Base-by-base conservation (phyloP, 2,113 vertebrate genomes). In the Meles meles region DNA sequence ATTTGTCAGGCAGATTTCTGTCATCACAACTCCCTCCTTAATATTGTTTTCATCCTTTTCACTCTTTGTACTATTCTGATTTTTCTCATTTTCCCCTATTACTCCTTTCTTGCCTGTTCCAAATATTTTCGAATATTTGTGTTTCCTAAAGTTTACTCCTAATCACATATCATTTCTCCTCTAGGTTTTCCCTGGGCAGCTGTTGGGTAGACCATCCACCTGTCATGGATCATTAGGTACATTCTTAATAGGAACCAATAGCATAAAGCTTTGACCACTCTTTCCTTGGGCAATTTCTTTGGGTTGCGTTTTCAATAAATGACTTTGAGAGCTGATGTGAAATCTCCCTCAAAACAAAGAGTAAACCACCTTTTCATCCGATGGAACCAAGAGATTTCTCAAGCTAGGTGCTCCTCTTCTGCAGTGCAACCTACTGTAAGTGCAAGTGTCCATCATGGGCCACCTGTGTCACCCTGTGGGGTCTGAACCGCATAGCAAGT, bases 391-490 rank as follows among this genome's bases (percentile, higher is more conserved):
- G 14, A 2, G 6, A 42, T 55, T 55, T 52, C 6, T 71, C 27
- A 44, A 44, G 4, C 7, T 61, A 4, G 0, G 21, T 34, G 14
- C 15, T 31, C 3, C 13, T 77, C 31, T 81, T n/a, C 34, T 49
- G 8, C 37, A 31, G 1, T 3, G 11, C n/a, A n/a, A 14, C 10
- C 39, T 31, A 21, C 2, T 47, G 20, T 12, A 0, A 7, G 5
- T 14, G 10, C 52, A 34, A 47, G 21, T 34, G 17, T 55, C 15
- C 0, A 2, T 14, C n/a, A 1, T 14, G 17, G 23, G 10, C 27
- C 0, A 0, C 23, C 31, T 21, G n/a, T 23, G 1, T 55, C 7
- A 44, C 6, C 4, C 3, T 5, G 0, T 59, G 44, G 47, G 10
- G 44, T 27, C 4, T 52, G 9, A 55, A 10, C 20, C 7, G 6